A percentile compares a stretch with the other conserved stretches of the same genome.
phyloP scores from a whole-genome alignment of 2,113 vertebrate genomes.

The Tragelaphus imberbis region DNA sequence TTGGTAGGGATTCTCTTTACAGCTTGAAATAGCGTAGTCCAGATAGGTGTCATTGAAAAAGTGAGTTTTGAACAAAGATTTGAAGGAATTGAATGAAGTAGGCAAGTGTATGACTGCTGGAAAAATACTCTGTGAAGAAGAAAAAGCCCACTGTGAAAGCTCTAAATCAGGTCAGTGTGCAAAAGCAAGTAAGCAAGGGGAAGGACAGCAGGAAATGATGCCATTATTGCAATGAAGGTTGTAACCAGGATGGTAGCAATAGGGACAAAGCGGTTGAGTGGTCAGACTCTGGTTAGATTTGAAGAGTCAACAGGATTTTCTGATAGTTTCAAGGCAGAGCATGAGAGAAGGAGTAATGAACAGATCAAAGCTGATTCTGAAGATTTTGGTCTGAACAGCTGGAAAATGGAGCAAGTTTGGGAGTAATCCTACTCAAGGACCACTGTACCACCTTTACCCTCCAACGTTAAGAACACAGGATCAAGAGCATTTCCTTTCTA shows the following conservation, averaged over 20 bases:
- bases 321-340: neutral
- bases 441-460: neutral
- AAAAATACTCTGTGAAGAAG: neutral
- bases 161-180: neutral
- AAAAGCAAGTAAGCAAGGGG: neutral
- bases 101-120: neutral
- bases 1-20: neutral
- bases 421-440: neutral
- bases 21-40: neutral
- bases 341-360: neutral
- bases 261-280: neutral
- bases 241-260: neutral
- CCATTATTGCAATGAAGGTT: neutral
- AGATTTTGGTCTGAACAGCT: neutral
- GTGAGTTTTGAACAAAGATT: neutral
- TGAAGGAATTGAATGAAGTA: neutral
- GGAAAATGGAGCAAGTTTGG: neutral
- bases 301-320: neutral
- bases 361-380: neutral
- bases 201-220: neutral
- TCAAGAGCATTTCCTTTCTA: neutral
- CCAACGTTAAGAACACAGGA: neutral
- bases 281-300: neutral
- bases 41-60: neutral
- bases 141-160: neutral